Evolutionary conservation across 2,113 vertebrate species (phyloP).

Genomic region (Proteles cristata): DNA sequence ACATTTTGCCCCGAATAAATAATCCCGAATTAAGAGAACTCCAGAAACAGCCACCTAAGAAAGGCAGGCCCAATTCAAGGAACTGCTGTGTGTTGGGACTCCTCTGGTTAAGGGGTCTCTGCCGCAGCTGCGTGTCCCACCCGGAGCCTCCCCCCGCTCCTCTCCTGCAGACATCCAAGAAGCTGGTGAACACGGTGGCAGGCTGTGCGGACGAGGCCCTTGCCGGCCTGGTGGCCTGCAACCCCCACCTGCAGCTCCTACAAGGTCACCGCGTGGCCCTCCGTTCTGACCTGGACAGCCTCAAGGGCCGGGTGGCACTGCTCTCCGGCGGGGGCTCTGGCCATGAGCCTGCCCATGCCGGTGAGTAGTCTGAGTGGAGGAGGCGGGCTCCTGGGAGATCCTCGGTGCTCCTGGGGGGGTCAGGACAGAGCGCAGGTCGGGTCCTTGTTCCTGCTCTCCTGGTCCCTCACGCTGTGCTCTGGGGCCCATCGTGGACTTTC

Average conservation of each 20-base stretch:
- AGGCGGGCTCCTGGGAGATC: background rate
- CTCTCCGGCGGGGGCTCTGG: conserved; percentile 96
- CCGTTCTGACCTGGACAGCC: conserved; percentile 87
- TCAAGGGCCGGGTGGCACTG: conserved; percentile 92
- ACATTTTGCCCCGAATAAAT: background rate
- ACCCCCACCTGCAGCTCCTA: conserved; percentile 86
- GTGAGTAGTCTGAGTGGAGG: conserved; percentile 77
- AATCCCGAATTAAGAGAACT: background rate
- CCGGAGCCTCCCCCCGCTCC: too few relatives aligned
- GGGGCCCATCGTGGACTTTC: background rate
- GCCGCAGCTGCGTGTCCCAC: too few relatives aligned
- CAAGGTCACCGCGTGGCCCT: conserved; percentile 92
- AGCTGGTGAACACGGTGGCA: conserved; percentile 89
- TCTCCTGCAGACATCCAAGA: conserved; percentile 86
- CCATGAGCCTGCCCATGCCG: conserved; percentile 96
- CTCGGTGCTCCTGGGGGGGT: background rate
- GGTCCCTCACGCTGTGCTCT: background rate
- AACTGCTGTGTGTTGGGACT: background rate
- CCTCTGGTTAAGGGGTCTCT: background rate
- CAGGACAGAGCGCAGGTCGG: background rate
- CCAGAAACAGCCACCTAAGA: background rate
- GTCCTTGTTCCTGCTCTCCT: background rate
- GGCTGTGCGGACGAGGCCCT: conserved; percentile 93
- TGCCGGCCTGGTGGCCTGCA: conserved; percentile 89
- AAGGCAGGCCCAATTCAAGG: background rate